phyloP scores from a whole-genome alignment of 2,888 invertebrate species.

The Heliconius ethilla region DNA sequence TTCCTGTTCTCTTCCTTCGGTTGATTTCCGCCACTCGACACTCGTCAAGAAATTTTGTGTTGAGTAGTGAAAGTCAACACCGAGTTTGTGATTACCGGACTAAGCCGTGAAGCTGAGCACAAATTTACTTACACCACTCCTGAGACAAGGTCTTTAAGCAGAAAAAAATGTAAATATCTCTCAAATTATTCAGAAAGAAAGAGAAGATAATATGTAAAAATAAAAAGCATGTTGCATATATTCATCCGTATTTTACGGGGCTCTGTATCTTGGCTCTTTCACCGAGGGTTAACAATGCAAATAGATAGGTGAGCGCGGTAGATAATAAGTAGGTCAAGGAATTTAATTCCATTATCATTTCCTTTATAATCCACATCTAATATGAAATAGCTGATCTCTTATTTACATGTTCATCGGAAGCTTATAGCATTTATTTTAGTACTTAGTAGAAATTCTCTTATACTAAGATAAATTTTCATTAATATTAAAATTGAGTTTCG shows the following conservation, averaged over 20 bases:
- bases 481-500: not conserved
- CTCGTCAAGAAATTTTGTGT: too few species aligned
- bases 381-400: constrained; percentile 27
- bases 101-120: too few species aligned
- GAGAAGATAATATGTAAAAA: not conserved
- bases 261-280: too few species aligned
- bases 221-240: not conserved
- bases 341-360: constrained; percentile 31
- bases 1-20: too few species aligned
- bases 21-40: too few species aligned
- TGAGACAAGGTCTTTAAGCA: not conserved
- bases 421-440: not conserved
- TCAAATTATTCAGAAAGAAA: not conserved
- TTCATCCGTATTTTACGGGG: not conserved
- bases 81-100: too few species aligned
- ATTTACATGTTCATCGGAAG: not conserved
- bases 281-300: not conserved
- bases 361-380: constrained; percentile 28
- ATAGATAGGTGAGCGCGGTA: constrained; percentile 7
- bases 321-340: constrained; percentile 36
- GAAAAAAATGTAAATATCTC: not conserved
- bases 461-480: not conserved
- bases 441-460: not conserved
- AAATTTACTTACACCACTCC: too few species aligned
- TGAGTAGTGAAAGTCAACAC: too few species aligned